Conservation (phyloP, 2,113 vertebrate genomes). For the Alces alces region DNA sequence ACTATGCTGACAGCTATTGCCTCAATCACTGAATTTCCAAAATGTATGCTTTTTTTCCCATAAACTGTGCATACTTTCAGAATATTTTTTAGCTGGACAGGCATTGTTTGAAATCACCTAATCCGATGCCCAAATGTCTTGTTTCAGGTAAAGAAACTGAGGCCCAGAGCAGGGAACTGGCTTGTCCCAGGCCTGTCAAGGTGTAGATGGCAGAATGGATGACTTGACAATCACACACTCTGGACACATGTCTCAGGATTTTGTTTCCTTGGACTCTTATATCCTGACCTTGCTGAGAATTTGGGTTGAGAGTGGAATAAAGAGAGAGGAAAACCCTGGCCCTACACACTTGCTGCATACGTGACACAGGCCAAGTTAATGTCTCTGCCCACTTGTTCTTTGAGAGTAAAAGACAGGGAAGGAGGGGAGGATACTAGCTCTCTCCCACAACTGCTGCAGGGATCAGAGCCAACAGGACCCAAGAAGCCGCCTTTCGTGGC, state of each 20-base stretch:
- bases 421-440: background rate
- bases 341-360: background rate
- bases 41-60: background rate
- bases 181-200: background rate
- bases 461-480: too few species aligned
- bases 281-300: background rate
- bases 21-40: conserved; percentile 48
- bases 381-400: background rate
- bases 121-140: background rate
- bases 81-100: background rate
- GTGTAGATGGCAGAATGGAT: too few species aligned
- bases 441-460: rapidly evolving
- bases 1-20: conserved; percentile 6
- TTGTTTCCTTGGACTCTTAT: background rate
- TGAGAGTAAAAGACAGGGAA: background rate
- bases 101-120: background rate
- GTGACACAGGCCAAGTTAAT: background rate
- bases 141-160: background rate
- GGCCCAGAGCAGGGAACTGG: background rate
- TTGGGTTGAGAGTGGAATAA: background rate
- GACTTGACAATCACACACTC: background rate
- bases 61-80: background rate
- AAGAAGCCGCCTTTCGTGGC: rapidly evolving
- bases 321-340: background rate
- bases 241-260: background rate